phyloP scores from a whole-genome alignment of 1,140 invertebrate species.

The Drepana arcuata region DNA sequence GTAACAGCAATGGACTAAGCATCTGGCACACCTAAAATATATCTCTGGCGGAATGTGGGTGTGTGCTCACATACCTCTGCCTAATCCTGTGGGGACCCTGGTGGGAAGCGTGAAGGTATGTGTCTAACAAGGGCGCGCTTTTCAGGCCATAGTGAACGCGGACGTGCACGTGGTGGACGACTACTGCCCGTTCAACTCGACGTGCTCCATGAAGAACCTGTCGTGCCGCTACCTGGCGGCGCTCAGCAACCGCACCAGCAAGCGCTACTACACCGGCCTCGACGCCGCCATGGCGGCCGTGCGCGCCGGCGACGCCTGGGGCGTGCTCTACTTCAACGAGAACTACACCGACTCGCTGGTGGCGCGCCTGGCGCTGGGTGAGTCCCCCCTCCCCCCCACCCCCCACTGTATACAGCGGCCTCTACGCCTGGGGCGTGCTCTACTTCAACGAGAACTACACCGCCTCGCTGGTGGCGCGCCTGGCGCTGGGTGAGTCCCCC shows the following conservation, averaged over 20 bases:
- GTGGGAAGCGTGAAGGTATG: too few relatives aligned
- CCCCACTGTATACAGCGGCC: too few relatives aligned
- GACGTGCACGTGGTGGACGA: constrained; percentile 78
- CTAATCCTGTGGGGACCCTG: too few relatives aligned
- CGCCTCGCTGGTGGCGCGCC: constrained; percentile 80
- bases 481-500: constrained; percentile 76
- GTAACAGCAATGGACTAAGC: too few relatives aligned
- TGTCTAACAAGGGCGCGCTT: not conserved
- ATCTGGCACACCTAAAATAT: too few relatives aligned
- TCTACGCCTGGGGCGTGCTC: not conserved
- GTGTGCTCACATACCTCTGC: too few relatives aligned
- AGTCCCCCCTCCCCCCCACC: too few relatives aligned
- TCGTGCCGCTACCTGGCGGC: constrained; percentile 84
- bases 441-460: constrained; percentile 90
- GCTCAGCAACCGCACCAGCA: constrained; percentile 76
- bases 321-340: constrained; percentile 85
- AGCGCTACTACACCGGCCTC: constrained; percentile 79
- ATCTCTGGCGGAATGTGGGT: too few relatives aligned
- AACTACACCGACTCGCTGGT: constrained; percentile 89
- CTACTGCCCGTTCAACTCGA: constrained; percentile 66
- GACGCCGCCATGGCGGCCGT: constrained; percentile 82
- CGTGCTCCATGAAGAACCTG: constrained; percentile 80
- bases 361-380: constrained; percentile 78
- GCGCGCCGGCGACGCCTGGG: constrained; percentile 85
- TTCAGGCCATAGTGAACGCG: constrained; percentile 84